phyloP scores from a whole-genome alignment of 2,888 invertebrate genomes.

The Diachrysia chrysitis region DNA sequence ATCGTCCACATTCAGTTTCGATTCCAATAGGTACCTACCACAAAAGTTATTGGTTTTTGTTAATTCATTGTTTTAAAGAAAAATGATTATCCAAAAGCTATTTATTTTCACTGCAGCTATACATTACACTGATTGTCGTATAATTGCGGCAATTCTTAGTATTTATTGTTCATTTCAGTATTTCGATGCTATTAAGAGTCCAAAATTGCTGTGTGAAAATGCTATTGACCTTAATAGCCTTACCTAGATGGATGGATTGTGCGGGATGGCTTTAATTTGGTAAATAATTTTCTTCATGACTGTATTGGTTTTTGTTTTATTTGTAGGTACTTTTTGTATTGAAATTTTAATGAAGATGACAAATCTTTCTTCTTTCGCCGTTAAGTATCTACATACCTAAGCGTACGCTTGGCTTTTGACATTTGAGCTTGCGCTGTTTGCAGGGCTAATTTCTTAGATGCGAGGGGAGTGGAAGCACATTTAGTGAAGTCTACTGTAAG shows the following conservation, averaged over 20 bases:
- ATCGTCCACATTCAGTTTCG: background rate
- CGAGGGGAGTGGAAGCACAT: too few relatives aligned
- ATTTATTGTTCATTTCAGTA: constrained; percentile 57
- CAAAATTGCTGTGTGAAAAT: constrained; percentile 44
- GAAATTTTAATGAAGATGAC: background rate
- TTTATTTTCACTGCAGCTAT: constrained; percentile 40
- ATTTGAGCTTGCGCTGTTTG: too few relatives aligned
- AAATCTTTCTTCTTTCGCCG: background rate
- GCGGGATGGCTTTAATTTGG: background rate
- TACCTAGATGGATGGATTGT: constrained; percentile 33
- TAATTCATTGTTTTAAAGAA: constrained; percentile 29
- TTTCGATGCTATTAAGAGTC: constrained; percentile 48
- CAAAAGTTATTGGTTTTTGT: constrained; percentile 6
- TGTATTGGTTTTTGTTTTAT: background rate
- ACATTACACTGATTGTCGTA: constrained; percentile 51
- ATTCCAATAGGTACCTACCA: background rate
- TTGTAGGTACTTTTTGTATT: background rate
- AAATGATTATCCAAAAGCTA: constrained; percentile 37
- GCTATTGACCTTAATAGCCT: constrained; percentile 50
- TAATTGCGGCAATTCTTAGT: constrained; percentile 56
- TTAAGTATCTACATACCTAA: too few relatives aligned
- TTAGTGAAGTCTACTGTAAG: too few relatives aligned
- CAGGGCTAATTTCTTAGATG: too few relatives aligned
- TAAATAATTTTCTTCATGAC: constrained; percentile 1
- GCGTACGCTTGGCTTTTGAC: too few relatives aligned